phyloP scores from a whole-genome alignment of 2,113 vertebrate species.

The Alexandromys fortis region DNA sequence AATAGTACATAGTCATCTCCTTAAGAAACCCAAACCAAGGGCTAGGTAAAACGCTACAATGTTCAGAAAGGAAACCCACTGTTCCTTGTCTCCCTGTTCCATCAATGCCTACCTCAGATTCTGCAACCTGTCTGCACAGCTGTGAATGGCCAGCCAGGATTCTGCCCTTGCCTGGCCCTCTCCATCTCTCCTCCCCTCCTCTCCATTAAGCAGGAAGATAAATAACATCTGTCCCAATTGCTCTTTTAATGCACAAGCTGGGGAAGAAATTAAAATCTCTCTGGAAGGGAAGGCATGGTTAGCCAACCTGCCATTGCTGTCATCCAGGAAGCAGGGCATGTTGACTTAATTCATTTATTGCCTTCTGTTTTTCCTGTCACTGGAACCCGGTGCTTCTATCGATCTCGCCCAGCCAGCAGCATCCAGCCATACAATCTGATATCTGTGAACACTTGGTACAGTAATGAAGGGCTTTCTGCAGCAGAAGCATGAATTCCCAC shows the following conservation, averaged over 20 bases:
- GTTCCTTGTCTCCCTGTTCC: background rate
- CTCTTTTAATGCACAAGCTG: slow-evolving; percentile 65
- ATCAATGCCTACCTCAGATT: background rate
- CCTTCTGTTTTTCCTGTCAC: slow-evolving; percentile 57
- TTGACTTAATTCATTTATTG: slow-evolving; percentile 45
- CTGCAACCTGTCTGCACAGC: slow-evolving; percentile 51
- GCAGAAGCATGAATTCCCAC: background rate
- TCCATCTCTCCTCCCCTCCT: background rate
- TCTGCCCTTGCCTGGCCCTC: slow-evolving; percentile 48
- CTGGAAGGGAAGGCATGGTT: slow-evolving; percentile 54
- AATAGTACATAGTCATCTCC: background rate
- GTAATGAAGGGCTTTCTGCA: background rate
- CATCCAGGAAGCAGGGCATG: slow-evolving; percentile 48
- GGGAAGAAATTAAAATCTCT: slow-evolving; percentile 66
- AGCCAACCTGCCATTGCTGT: slow-evolving; percentile 52
- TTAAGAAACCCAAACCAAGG: background rate
- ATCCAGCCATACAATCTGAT: background rate
- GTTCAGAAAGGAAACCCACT: background rate
- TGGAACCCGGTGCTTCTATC: slow-evolving; percentile 15
- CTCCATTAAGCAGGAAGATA: slow-evolving; percentile 66
- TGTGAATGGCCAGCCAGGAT: slow-evolving; percentile 33
- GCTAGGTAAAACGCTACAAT: background rate
- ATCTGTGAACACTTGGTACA: background rate
- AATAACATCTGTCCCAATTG: slow-evolving; percentile 52
- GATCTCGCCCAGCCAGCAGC: background rate